Percentiles rank a stretch among this genome's conserved stretches.
Conservation (phyloP, 2,113 vertebrate genomes). For the Pavo muticus region DNA sequence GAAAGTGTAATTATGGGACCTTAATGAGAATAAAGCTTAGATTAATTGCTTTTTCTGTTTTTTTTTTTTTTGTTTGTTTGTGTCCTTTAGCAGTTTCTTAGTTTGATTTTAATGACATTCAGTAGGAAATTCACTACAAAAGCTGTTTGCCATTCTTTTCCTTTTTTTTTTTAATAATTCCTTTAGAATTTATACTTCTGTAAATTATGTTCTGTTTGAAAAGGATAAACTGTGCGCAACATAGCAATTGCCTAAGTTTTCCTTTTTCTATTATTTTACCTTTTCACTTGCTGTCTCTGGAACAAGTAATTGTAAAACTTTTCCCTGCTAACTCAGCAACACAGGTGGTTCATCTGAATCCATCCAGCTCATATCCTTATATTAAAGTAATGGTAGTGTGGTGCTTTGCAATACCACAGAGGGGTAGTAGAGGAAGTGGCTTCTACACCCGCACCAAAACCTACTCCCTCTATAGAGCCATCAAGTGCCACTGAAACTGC, state of each 20-base stretch:
- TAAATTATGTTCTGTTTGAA: background rate
- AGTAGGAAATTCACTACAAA: background rate
- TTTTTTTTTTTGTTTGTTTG: too few relatives aligned
- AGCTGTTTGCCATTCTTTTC: background rate
- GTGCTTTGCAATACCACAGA: background rate
- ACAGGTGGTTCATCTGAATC: background rate
- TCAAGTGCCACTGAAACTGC: background rate
- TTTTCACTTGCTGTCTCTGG: background rate
- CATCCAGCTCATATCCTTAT: background rate
- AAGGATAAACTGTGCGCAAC: background rate
- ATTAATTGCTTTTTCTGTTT: constrained; percentile 59
- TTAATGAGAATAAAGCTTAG: constrained; percentile 65
- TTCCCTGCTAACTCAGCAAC: background rate
- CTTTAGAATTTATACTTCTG: background rate
- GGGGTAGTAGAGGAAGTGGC: accelerated
- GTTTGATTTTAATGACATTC: constrained; percentile 49
- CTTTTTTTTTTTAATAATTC: background rate
- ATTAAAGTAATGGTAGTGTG: background rate
- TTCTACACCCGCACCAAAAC: background rate
- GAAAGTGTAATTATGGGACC: constrained; percentile 60
- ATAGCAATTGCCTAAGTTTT: background rate
- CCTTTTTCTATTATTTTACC: background rate
- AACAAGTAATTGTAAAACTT: background rate
- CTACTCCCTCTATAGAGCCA: background rate
- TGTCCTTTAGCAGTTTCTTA: constrained; percentile 36